Evolutionary conservation across 2,797 vertebrate genomes (phyloP).

Genomic region (Sphaeramia orbicularis): DNA sequence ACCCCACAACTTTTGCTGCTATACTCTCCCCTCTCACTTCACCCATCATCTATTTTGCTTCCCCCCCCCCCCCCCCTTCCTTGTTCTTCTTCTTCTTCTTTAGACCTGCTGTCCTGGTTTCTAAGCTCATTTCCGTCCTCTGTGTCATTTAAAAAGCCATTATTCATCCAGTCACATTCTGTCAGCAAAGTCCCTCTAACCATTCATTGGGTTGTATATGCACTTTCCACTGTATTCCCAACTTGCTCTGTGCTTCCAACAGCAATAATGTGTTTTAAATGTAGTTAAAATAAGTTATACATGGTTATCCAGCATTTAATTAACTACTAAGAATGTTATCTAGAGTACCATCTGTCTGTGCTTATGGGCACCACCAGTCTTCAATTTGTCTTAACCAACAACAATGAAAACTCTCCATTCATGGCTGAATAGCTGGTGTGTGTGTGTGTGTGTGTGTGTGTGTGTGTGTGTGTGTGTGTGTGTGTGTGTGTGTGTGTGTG

Average conservation of each 20-base stretch:
- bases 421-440: conserved; percentile 12
- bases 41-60: background rate
- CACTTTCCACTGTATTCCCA: background rate
- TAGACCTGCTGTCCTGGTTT: conserved; percentile 9
- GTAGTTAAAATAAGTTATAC: conserved; percentile 15
- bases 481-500: conserved; percentile 24
- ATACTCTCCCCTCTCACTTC: conserved; percentile 12
- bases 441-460: conserved; percentile 22
- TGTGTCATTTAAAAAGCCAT: conserved; percentile 29
- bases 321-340: conserved; percentile 35
- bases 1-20: conserved; percentile 49
- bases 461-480: conserved; percentile 24
- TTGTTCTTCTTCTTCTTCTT: conserved; percentile 16
- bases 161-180: conserved; percentile 44
- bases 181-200: conserved; percentile 21
- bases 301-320: conserved; percentile 35
- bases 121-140: conserved; percentile 5
- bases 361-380: conserved; percentile 52
- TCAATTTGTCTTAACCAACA: conserved; percentile 59
- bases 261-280: conserved; percentile 7
- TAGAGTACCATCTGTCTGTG: conserved; percentile 60
- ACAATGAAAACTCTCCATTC: conserved; percentile 63
- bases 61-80: background rate
- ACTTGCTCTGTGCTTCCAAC: background rate
- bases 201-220: conserved; percentile 35